Percentiles rank a stretch among this genome's conserved stretches.
Evolutionary conservation across 2,113 vertebrate genomes (phyloP).

Genomic region (Mesitornis unicolor): DNA sequence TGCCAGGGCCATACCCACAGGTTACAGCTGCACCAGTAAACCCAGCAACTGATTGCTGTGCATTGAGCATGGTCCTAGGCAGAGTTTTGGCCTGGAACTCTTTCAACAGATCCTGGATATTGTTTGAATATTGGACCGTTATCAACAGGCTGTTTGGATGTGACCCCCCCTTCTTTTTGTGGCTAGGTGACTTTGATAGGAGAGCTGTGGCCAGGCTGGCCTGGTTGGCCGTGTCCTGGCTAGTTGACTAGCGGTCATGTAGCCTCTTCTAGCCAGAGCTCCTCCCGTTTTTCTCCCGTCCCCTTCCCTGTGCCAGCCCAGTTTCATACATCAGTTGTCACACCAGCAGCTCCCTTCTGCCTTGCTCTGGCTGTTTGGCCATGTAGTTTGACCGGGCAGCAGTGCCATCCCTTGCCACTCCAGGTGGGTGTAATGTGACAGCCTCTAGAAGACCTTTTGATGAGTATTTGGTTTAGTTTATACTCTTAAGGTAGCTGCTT

Average conservation of each 20-base stretch:
- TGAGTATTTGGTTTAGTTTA: slow-evolving; percentile 24
- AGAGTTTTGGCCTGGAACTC: neutral
- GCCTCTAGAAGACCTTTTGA: neutral
- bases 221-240: neutral
- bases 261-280: neutral
- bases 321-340: neutral
- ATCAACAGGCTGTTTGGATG: neutral
- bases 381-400: neutral
- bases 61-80: neutral
- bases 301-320: neutral
- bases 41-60: neutral
- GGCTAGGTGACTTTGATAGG: neutral
- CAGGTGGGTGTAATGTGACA: neutral
- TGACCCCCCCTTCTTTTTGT: neutral
- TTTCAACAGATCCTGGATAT: neutral
- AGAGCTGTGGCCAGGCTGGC: neutral
- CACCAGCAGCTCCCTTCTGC: neutral
- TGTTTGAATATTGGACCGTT: neutral
- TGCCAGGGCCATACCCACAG: neutral
- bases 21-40: neutral
- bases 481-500: neutral
- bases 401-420: neutral
- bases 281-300: neutral
- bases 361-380: neutral
- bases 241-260: neutral